These are phyloP conservation scores for Ascidia mentula DNA, from an alignment of 23 tunicate species.

Conservation along the genomic window DNA sequence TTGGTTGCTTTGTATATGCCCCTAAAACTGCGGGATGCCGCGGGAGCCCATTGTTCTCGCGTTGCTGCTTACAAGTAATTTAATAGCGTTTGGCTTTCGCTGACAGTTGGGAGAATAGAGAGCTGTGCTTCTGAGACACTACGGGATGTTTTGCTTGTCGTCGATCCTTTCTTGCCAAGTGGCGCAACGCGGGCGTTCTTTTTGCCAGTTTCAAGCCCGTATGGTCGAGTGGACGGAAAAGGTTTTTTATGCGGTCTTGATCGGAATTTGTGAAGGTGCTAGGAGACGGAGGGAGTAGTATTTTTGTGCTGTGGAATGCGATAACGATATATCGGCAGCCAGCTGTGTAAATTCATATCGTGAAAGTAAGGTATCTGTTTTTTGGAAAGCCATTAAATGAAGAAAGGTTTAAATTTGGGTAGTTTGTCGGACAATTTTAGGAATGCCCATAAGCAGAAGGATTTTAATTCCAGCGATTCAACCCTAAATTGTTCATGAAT, in stretches of 20 bases:
- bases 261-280: background rate
- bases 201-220: background rate
- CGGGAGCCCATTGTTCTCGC: background rate
- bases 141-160: background rate
- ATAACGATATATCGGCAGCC: too few species aligned
- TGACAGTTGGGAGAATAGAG: background rate
- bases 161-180: background rate
- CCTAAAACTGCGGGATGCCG: background rate
- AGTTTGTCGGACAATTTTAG: too few species aligned
- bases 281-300: background rate
- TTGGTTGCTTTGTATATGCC: background rate
- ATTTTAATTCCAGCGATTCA: too few species aligned
- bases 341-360: too few species aligned
- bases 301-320: background rate
- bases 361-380: too few species aligned
- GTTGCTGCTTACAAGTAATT: constrained; percentile 7
- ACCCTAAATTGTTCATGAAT: too few species aligned
- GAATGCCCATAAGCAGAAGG: too few species aligned
- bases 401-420: too few species aligned
- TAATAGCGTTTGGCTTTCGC: background rate
- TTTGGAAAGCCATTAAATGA: too few species aligned
- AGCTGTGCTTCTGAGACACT: background rate
- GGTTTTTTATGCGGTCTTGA: background rate
- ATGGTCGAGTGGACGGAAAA: background rate
- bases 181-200: background rate